These are phyloP conservation scores for Chelonoidis abingdonii DNA, from an alignment of 2,113 vertebrate species.

Conservation along the genomic window DNA sequence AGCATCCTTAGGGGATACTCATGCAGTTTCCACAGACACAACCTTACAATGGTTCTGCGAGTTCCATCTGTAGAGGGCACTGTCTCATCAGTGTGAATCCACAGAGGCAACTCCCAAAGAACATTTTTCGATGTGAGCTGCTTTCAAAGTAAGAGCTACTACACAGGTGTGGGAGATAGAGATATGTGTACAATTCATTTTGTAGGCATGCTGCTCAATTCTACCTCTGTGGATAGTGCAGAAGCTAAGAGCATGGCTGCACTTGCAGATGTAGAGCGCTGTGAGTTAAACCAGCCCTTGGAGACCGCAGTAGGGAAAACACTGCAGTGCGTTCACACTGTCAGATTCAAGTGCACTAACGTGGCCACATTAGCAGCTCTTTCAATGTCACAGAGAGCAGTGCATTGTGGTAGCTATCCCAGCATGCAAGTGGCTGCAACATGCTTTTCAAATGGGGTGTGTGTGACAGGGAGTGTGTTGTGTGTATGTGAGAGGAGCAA, in stretches of 20 bases:
- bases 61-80: background rate
- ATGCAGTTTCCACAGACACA: background rate
- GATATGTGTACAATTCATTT: fast-evolving
- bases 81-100: background rate
- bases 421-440: too few species aligned
- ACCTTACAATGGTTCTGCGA: background rate
- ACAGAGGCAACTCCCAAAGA: background rate
- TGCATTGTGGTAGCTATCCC: too few species aligned
- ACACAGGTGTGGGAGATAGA: background rate
- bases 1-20: background rate
- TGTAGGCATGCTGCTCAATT: background rate
- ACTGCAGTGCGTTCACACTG: too few species aligned
- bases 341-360: too few species aligned
- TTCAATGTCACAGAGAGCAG: too few species aligned
- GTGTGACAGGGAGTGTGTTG: too few species aligned
- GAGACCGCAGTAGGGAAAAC: too few species aligned
- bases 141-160: background rate
- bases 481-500: too few species aligned
- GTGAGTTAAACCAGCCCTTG: too few species aligned
- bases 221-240: background rate
- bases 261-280: too few species aligned
- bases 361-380: too few species aligned
- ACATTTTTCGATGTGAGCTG: fast-evolving
- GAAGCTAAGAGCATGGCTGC: background rate
- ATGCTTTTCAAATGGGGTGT: too few species aligned